These are phyloP conservation scores for Hyperoplus lanceolatus DNA, from an alignment of 2,797 vertebrate genomes.

Conservation along the genomic window DNA sequence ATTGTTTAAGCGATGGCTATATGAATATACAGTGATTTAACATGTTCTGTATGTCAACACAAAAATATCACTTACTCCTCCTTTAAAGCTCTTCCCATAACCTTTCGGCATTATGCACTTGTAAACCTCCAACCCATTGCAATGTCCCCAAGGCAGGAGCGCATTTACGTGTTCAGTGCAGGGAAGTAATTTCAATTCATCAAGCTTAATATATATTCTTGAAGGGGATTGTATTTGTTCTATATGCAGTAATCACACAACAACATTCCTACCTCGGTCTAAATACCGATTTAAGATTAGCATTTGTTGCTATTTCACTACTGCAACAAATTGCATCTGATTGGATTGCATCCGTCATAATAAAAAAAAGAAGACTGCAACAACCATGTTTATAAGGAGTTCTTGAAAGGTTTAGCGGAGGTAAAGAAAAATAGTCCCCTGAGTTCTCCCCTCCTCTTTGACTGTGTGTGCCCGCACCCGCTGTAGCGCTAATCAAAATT, in stretches of 20 bases:
- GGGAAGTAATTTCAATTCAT: conserved; percentile 72
- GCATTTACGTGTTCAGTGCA: conserved; percentile 64
- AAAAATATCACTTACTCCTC: too few relatives aligned
- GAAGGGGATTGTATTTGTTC: conserved; percentile 35
- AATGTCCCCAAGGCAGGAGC: conserved; percentile 39
- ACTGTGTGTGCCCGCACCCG: conserved; percentile 17
- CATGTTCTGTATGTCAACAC: too few relatives aligned
- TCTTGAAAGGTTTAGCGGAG: conserved; percentile 30
- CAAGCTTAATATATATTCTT: conserved; percentile 63
- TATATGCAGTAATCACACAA: conserved; percentile 20
- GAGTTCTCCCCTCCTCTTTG: conserved; percentile 51
- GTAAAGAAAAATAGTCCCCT: conserved; percentile 53
- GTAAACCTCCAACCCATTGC: conserved; percentile 57
- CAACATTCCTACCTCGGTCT: not conserved
- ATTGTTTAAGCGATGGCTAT: too few relatives aligned
- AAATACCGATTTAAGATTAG: conserved; percentile 23
- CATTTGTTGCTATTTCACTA: conserved; percentile 17
- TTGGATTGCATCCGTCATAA: conserved; percentile 9
- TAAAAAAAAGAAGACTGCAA: conserved; percentile 25
- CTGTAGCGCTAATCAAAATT: conserved; percentile 72
- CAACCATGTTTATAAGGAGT: conserved; percentile 34
- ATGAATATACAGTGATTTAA: too few relatives aligned
- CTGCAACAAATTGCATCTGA: conserved; percentile 28
- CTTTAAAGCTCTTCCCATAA: not conserved
- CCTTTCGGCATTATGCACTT: conserved; percentile 30